Evolutionary conservation across 1,140 invertebrate species (phyloP).

Genomic region (Trigoniulus corallinus): DNA sequence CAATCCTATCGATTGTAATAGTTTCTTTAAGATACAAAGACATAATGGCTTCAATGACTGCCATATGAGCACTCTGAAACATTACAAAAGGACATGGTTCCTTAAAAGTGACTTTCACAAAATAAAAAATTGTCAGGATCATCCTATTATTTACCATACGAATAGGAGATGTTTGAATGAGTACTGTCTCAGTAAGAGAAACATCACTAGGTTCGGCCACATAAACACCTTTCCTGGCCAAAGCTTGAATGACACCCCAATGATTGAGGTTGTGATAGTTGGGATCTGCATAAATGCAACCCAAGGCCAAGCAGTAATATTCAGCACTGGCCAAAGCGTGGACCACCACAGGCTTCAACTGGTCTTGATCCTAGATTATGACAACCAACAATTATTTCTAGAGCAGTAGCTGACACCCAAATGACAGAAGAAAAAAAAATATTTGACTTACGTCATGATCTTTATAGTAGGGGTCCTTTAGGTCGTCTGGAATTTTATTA

Average conservation of each 20-base stretch:
- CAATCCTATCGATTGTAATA: conserved; percentile 69
- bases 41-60: conserved; percentile 95
- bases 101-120: too few species aligned
- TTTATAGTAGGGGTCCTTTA: conserved; percentile 83
- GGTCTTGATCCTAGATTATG: conserved; percentile 61
- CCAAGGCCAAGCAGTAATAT: conserved; percentile 84
- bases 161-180: conserved; percentile 88
- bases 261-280: conserved; percentile 90
- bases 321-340: conserved; percentile 85
- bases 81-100: too few species aligned
- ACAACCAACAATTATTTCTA: conserved; percentile 4
- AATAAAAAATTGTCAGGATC: conserved; percentile 8
- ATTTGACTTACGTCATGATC: conserved; percentile 63
- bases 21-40: conserved; percentile 83
- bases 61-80: conserved; percentile 84
- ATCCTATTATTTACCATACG: conserved; percentile 55
- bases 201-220: conserved; percentile 65
- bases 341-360: conserved; percentile 81
- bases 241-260: conserved; percentile 78
- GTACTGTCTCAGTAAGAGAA: conserved; percentile 82
- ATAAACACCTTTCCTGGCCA: conserved; percentile 78
- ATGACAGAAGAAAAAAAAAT: background rate
- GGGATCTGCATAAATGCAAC: conserved; percentile 92
- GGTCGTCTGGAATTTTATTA: conserved; percentile 82
- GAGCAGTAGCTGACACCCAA: background rate